Percentiles rank a stretch among this genome's conserved stretches.
These are phyloP conservation scores for Silvanus unidentatus DNA, from an alignment of 2,888 invertebrate genomes.

Conservation along the genomic window DNA sequence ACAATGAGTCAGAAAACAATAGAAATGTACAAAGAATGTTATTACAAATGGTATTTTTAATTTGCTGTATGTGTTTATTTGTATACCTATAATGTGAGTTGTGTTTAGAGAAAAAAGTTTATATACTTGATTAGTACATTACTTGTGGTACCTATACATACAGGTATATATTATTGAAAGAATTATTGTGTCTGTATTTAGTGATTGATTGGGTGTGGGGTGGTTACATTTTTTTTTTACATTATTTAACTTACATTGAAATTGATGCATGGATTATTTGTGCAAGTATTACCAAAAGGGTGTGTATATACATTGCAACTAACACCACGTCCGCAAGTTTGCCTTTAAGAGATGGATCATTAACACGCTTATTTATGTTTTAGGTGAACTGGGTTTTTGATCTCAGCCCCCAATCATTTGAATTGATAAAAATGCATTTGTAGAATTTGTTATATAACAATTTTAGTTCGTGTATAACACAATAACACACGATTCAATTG, in stretches of 20 bases:
- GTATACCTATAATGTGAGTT: too few relatives aligned
- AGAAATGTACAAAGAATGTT: not conserved
- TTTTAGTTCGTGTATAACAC: not conserved
- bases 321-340: constrained; percentile 1
- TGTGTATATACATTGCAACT: constrained; percentile 29
- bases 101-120: too few relatives aligned
- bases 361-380: not conserved
- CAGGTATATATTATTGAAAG: too few relatives aligned
- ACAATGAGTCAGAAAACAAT: constrained; percentile 20
- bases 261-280: constrained; percentile 46
- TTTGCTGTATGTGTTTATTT: too few relatives aligned
- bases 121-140: too few relatives aligned
- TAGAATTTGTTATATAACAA: not conserved
- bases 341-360: not conserved
- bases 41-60: too few relatives aligned
- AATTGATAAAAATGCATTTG: not conserved
- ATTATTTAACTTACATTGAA: constrained; percentile 47
- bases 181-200: too few relatives aligned
- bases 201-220: too few relatives aligned
- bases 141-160: too few relatives aligned
- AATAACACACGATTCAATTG: not conserved
- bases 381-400: too few relatives aligned
- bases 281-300: constrained; percentile 36
- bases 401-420: too few relatives aligned
- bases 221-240: too few relatives aligned